A percentile compares a stretch with the other conserved stretches of the same genome.
phyloP scores from a whole-genome alignment of 2,797 vertebrate genomes.

The Mormyrops boulengeri region DNA sequence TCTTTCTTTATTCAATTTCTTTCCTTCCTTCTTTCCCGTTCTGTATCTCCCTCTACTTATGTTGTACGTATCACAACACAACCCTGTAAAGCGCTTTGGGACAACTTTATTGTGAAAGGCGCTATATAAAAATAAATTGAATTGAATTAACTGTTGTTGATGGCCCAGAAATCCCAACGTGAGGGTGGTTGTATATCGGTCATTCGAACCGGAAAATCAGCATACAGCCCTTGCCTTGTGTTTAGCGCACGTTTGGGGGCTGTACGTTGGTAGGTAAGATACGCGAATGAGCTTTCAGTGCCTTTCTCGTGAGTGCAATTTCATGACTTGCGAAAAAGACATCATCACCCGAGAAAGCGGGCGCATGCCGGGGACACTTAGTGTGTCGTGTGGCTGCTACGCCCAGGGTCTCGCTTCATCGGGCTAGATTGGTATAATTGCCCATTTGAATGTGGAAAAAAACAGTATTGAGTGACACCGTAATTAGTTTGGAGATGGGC shows the following conservation, averaged over 20 bases:
- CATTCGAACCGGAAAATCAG: background rate
- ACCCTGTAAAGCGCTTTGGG: too few species aligned
- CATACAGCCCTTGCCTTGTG: background rate
- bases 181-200: background rate
- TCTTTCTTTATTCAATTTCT: too few species aligned
- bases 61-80: too few species aligned
- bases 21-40: too few species aligned
- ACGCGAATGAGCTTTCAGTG: background rate
- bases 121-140: too few species aligned
- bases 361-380: conserved; percentile 61
- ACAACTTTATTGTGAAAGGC: too few species aligned
- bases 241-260: background rate
- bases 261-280: background rate
- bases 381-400: conserved; percentile 60
- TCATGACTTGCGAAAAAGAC: background rate
- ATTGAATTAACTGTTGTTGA: background rate
- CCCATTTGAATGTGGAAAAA: conserved; percentile 50
- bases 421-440: conserved; percentile 48
- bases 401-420: conserved; percentile 34
- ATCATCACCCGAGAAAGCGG: background rate
- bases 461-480: conserved; percentile 13
- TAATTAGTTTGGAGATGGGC: conserved; percentile 13
- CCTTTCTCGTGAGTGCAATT: background rate
- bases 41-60: too few species aligned
- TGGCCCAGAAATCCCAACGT: background rate